Base-by-base conservation (phyloP, 23 tunicate species). In the Ciona savignyi region DNA sequence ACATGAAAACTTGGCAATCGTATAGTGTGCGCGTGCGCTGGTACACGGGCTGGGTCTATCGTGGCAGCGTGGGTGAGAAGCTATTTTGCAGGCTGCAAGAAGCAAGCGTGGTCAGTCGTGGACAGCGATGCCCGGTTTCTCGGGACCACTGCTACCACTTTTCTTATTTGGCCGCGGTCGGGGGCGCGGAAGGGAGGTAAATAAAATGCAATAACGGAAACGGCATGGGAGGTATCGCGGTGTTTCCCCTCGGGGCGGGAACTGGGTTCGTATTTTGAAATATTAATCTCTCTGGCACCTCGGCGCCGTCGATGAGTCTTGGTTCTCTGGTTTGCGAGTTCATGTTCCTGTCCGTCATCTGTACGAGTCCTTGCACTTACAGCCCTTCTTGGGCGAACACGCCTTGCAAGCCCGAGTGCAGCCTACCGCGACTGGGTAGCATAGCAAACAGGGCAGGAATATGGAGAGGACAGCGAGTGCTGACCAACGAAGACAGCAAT, bases 371-470 rank as follows among this genome's bases (percentile, higher is more conserved):
- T 79, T 79, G 71, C 84, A 86, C 32, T 78, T 67, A 34, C 93
- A 86, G 3, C 80, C 84, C n/a, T 83, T 78, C 56, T 60, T 74
- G 4, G 32, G 26, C 70, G 71, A 26, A 35, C 93, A 86, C 34
- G 81, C 25, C 61, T 70, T 61, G 66, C 84, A 79, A 3, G 69
- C 61, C 11, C 34, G 33, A 1, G 78, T 25, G 78, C 93, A 86
- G 51, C 93, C 93, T 4, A 79, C 33, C 25, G 93, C 93, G 2
- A 86, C 51, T 6, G 93, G 93, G 62, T 86, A 86, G 68, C 84
- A 86, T 30, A 79, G 70, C 20, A 86, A 68, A 64, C 93, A 86
- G 11, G 93, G 93, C 35, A 86, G 77, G 60, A 79, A 35, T 2
- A 74, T 32, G 23, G 81, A 71, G 11, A 86, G 68, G 0, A 78